Percentiles rank a stretch among this genome's conserved stretches.
These are phyloP conservation scores for Frankliniella intonsa DNA, from an alignment of 2,888 invertebrate species.

Conservation along the genomic window DNA sequence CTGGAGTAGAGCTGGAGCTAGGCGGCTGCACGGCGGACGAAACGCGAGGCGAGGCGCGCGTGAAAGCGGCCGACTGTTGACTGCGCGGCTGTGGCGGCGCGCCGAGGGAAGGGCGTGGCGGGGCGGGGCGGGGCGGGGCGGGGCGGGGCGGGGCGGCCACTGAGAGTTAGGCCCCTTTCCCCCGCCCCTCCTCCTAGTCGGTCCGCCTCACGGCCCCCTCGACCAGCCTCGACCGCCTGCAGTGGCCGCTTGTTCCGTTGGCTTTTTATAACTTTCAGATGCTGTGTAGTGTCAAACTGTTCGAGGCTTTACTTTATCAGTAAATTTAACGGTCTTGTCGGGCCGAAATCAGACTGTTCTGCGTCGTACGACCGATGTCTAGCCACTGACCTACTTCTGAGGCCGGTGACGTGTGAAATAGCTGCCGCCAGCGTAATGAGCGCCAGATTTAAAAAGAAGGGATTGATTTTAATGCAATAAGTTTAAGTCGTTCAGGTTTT, in stretches of 20 bases:
- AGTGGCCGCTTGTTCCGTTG: too few relatives aligned
- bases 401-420: not conserved
- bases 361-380: not conserved
- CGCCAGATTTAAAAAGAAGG: not conserved
- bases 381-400: not conserved
- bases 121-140: not conserved
- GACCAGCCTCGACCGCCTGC: not conserved
- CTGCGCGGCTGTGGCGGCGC: not conserved
- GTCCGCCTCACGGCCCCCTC: not conserved
- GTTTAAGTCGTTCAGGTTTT: not conserved
- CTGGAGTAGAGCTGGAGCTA: not conserved
- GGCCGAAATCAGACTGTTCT: too few relatives aligned
- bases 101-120: not conserved
- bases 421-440: not conserved
- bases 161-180: not conserved
- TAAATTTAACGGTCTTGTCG: too few relatives aligned
- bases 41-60: not conserved
- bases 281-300: too few relatives aligned
- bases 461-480: not conserved
- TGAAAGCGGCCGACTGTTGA: conserved; percentile 6
- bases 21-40: not conserved
- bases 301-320: too few relatives aligned
- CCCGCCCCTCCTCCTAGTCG: not conserved
- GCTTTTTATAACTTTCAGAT: too few relatives aligned
- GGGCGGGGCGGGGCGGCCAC: not conserved